Conservation (phyloP, 2,888 invertebrate genomes). For the Blastobasis lacticolella region DNA sequence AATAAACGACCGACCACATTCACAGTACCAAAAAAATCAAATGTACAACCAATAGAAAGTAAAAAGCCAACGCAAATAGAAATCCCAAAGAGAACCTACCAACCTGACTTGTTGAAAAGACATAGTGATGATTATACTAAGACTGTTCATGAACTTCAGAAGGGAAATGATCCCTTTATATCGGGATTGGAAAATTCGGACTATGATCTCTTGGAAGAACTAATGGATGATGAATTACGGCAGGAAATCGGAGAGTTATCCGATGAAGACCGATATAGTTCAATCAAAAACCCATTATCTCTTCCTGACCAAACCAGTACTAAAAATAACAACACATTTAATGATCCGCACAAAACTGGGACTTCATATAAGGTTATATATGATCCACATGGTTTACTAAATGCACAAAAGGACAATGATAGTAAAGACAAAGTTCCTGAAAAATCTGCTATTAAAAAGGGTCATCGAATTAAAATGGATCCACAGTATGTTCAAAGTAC, state of each 20-base stretch:
- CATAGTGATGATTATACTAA: too few relatives aligned
- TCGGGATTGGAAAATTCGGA: conserved; percentile 52
- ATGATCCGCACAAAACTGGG: too few relatives aligned
- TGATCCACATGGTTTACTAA: too few relatives aligned
- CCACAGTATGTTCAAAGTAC: too few relatives aligned
- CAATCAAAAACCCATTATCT: not conserved
- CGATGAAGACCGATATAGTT: conserved; percentile 42
- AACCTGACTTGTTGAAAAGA: not conserved
- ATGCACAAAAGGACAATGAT: too few relatives aligned
- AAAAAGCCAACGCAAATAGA: not conserved
- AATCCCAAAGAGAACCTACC: not conserved
- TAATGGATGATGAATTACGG: conserved; percentile 58
- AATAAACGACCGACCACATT: not conserved
- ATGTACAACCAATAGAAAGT: not conserved
- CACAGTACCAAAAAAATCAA: not conserved
- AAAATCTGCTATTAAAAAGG: too few relatives aligned
- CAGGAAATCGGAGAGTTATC: conserved; percentile 62
- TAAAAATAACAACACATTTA: not conserved
- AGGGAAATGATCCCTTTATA: conserved; percentile 40
- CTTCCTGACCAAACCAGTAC: not conserved
- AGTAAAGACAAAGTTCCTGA: too few relatives aligned
- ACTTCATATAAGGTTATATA: too few relatives aligned
- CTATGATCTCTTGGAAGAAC: conserved; percentile 60
- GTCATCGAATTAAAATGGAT: too few relatives aligned
- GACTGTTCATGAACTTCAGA: not conserved